Evolutionary conservation across 2,888 invertebrate genomes (phyloP), one percentile per base, ranked within the genome.

Genomic region (Acanthosepion esculentum): DNA sequence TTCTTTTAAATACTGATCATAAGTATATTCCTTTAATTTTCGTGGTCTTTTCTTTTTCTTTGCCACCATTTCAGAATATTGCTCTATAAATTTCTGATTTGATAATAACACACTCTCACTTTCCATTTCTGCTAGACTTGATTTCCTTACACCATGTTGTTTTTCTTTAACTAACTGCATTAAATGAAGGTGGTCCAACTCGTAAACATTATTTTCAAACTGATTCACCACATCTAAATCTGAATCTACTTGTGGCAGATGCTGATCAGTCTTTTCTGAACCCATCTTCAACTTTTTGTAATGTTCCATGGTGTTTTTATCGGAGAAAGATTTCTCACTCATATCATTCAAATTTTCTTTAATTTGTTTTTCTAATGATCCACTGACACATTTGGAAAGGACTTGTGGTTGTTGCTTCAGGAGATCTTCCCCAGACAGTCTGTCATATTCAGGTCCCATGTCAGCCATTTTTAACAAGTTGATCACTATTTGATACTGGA

Each of bases 381-480:
- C 64, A 20, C 55, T n/a, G 26, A 29, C 48, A n/a, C 91, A 26
- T 48, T 55, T 29, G n/a, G 55, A 41, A n/a, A 23, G 26, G 29
- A 48, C n/a, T 94, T 53, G 50, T 91, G 78, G 93, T 64, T 53
- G 48, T 93, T 91, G 64, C 59, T 94, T 55, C 55, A n/a, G 41
- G 53, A 94, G 59, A 55, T 94, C 93, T 91, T 50, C 48, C 48
- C 59, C 64, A 4, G 48, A 50, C 4, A 95, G 91, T 26, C 95
- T 95, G 15, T 94, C 94, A 94, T 95, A 95, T 93, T 96, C 96
- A 5, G 95, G 96, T 10, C 96, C 96, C 95, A 95, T 96, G 95
- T 96, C 96, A 0, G 96, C 96, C 15, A 53, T 64, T 94, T 95
- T 94, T 26, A 96, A 95, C 53, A 96, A 94, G 91, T 95, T 91